Evolutionary conservation across 1,140 invertebrate species (phyloP).

Genomic region (Temnothorax curvispinosus): DNA sequence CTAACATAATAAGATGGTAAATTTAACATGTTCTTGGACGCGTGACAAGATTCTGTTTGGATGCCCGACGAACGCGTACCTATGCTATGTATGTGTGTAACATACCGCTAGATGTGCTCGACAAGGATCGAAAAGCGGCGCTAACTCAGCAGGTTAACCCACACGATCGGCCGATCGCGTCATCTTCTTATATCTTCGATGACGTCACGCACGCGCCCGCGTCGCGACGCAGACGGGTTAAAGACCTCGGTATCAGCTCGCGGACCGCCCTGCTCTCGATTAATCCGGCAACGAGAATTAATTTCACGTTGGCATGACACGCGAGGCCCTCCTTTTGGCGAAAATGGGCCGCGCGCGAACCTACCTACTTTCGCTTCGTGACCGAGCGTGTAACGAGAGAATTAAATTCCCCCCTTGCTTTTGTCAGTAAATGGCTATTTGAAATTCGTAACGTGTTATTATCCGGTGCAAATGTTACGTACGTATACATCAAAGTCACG

Average conservation of each 20-base stretch:
- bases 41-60: slow-evolving; percentile 20
- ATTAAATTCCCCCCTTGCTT: background rate
- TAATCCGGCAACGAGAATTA: slow-evolving; percentile 36
- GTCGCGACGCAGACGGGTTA: slow-evolving; percentile 54
- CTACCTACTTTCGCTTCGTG: slow-evolving; percentile 1
- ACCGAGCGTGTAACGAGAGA: background rate
- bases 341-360: slow-evolving; percentile 29
- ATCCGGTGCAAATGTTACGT: slow-evolving; percentile 10
- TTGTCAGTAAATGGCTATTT: slow-evolving; percentile 2
- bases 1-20: background rate
- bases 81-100: background rate
- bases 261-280: slow-evolving; percentile 24
- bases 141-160: slow-evolving; percentile 73
- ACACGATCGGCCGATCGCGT: slow-evolving; percentile 74
- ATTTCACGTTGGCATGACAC: slow-evolving; percentile 44
- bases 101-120: slow-evolving; percentile 35
- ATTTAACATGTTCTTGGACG: slow-evolving; percentile 3
- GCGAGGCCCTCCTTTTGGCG: background rate
- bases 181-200: slow-evolving; percentile 73
- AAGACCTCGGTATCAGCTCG: slow-evolving; percentile 65
- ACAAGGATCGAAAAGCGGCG: slow-evolving; percentile 69
- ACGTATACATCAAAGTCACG: background rate
- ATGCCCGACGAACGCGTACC: slow-evolving; percentile 12
- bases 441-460: slow-evolving; percentile 22
- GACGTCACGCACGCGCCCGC: slow-evolving; percentile 64